phyloP scores from a whole-genome alignment of 1,140 invertebrate species.

The Myzus persicae region DNA sequence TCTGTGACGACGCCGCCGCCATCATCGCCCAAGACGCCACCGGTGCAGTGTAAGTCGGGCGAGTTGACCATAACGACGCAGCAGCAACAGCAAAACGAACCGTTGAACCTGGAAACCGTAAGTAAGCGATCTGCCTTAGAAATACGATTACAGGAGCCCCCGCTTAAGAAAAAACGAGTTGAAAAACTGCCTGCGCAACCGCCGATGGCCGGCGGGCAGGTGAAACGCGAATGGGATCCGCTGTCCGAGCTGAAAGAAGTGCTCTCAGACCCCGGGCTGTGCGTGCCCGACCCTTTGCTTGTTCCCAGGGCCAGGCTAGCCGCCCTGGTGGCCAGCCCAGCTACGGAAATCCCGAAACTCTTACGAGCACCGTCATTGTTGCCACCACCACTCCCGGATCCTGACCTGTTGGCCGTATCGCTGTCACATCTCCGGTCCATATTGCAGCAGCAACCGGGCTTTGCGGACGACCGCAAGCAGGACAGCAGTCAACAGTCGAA shows the following conservation, averaged over 20 bases:
- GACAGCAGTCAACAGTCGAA: not conserved
- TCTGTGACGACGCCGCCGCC: not conserved
- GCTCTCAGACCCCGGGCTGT: conserved; percentile 73
- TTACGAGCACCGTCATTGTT: conserved; percentile 75
- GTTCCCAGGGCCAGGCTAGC: conserved; percentile 79
- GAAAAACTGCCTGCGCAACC: not conserved
- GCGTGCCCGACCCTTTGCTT: conserved; percentile 80
- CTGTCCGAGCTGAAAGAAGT: conserved; percentile 76
- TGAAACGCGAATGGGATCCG: conserved; percentile 67
- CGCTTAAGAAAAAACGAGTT: conserved; percentile 4
- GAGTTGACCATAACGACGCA: conserved; percentile 34
- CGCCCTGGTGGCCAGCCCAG: conserved; percentile 75
- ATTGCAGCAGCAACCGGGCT: not conserved
- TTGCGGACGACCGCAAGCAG: not conserved
- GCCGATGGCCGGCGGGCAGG: conserved; percentile 63
- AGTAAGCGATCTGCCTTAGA: conserved; percentile 37
- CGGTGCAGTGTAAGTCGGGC: not conserved
- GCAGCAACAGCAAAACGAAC: conserved; percentile 60
- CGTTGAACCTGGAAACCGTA: conserved; percentile 59
- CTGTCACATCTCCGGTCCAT: conserved; percentile 74
- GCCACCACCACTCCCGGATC: conserved; percentile 75
- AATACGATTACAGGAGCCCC: conserved; percentile 15
- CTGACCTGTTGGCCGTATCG: conserved; percentile 80
- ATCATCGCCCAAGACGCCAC: not conserved
- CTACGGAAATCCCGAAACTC: conserved; percentile 77